phyloP scores from a whole-genome alignment of 2,888 invertebrate species.

The Conchocele bisecta region DNA sequence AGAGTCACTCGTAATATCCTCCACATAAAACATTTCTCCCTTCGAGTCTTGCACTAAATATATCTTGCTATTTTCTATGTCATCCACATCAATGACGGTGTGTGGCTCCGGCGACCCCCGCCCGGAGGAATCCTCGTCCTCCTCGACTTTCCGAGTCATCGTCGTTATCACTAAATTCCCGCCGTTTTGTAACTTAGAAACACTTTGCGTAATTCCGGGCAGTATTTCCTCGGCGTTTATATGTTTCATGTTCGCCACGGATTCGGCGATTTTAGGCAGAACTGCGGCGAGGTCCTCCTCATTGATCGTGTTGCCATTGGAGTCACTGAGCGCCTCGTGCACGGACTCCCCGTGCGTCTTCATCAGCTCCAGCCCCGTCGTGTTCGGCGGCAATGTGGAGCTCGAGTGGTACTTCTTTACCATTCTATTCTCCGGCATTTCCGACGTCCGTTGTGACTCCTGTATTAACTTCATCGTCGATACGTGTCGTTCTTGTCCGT shows the following conservation, averaged over 20 bases:
- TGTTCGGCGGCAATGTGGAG: slow-evolving; percentile 38
- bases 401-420: slow-evolving; percentile 48
- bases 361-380: slow-evolving; percentile 19
- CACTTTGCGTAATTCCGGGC: slow-evolving; percentile 65
- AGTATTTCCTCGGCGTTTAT: slow-evolving; percentile 62
- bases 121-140: slow-evolving; percentile 52
- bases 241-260: slow-evolving; percentile 58
- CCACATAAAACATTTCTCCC: slow-evolving; percentile 68
- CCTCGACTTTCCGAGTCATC: slow-evolving; percentile 61
- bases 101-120: slow-evolving; percentile 39
- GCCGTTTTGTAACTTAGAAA: slow-evolving; percentile 61
- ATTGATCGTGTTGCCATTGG: slow-evolving; percentile 46
- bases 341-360: slow-evolving; percentile 48
- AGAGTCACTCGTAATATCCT: slow-evolving; percentile 64
- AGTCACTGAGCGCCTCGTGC: slow-evolving; percentile 42
- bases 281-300: slow-evolving; percentile 49
- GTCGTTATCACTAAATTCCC: slow-evolving; percentile 67
- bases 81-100: slow-evolving; percentile 50
- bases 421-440: slow-evolving; percentile 50
- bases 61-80: slow-evolving; percentile 54
- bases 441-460: slow-evolving; percentile 45
- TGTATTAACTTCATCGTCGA: slow-evolving; percentile 52
- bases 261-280: slow-evolving; percentile 55
- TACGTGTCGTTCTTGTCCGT: not conserved
- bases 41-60: slow-evolving; percentile 66